Base-by-base conservation (phyloP, 2,888 invertebrate species). In the Protophormia terraenovae region DNA sequence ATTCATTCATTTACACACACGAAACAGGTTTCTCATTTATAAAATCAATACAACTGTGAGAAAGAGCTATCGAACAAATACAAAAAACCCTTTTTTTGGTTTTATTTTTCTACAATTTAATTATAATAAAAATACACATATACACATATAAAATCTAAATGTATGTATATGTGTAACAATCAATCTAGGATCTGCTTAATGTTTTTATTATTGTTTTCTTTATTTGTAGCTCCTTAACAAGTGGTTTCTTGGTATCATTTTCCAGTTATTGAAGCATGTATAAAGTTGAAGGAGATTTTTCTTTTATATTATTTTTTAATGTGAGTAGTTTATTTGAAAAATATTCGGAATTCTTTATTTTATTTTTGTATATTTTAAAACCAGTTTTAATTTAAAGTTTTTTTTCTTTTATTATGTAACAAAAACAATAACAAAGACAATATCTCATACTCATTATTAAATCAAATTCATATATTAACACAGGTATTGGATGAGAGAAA, bases 11-110 rank as follows among this genome's bases (percentile, higher is more conserved):
- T 55, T 16, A 69, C 32, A 24, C 10, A 53, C 50, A 5, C 5
- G 10, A 69, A 82, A 82, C 76, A 35, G 82, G 82, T 82, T 82
- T 71, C 62, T 67, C 12, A 47, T 45, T 66, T 67, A 60, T 5
- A 29, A 50, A 69, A 67, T 35, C 41, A 75, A 62, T 50, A 27
- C 12, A 24, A 66, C 41, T 58, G 45, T 55, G 62, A 71, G 35
- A 71, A 64, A 55, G 41, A 41, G 2, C 6, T 10, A 32, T 8
- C 12, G 32, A 4, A 76, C 0, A 3, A 8, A 64, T 4, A 53
- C 1, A 35, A 41, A 55, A 50, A 53, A 82, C 24, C 53, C 76
- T 32, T 69, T 80, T 73, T 45, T 60, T 12, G n/a, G 32, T 72
- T 75, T 69, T 50, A 41, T 76, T 35, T 35, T 35, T 69, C 53